These are phyloP conservation scores for Spizella passerina DNA, from an alignment of 2,797 vertebrate genomes.

Conservation along the genomic window DNA sequence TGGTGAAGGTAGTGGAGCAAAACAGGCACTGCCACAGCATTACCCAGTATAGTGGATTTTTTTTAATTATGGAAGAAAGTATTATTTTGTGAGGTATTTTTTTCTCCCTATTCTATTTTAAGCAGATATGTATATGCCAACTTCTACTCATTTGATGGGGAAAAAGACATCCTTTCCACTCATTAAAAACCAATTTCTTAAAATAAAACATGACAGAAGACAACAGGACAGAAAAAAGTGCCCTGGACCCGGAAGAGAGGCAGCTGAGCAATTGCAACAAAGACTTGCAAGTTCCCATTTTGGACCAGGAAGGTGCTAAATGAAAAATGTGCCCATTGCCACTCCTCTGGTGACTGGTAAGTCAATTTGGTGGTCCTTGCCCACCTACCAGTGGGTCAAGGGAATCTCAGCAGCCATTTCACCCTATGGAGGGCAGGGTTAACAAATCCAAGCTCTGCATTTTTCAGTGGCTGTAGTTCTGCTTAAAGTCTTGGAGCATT, in stretches of 20 bases:
- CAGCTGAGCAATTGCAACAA: background rate
- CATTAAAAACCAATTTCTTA: background rate
- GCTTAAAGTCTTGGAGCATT: background rate
- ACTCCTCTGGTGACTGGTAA: background rate
- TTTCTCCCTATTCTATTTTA: background rate
- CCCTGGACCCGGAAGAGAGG: background rate
- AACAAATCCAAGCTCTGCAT: background rate
- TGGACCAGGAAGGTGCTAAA: background rate
- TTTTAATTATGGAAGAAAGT: background rate
- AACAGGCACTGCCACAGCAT: background rate
- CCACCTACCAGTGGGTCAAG: background rate
- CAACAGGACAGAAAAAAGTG: background rate
- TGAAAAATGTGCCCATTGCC: background rate
- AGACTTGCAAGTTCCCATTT: background rate
- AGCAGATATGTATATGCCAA: background rate
- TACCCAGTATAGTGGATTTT: fast-evolving
- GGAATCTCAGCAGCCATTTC: background rate
- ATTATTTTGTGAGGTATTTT: background rate
- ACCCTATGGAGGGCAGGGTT: background rate
- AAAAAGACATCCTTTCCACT: background rate
- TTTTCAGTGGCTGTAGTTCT: background rate
- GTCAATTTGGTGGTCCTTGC: background rate
- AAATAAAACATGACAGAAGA: background rate
- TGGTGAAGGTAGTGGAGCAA: background rate
- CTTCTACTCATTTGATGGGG: background rate